A percentile compares a stretch with the other conserved stretches of the same genome.
Conservation (phyloP, 2,113 vertebrate genomes). For the Gobio gobio region DNA sequence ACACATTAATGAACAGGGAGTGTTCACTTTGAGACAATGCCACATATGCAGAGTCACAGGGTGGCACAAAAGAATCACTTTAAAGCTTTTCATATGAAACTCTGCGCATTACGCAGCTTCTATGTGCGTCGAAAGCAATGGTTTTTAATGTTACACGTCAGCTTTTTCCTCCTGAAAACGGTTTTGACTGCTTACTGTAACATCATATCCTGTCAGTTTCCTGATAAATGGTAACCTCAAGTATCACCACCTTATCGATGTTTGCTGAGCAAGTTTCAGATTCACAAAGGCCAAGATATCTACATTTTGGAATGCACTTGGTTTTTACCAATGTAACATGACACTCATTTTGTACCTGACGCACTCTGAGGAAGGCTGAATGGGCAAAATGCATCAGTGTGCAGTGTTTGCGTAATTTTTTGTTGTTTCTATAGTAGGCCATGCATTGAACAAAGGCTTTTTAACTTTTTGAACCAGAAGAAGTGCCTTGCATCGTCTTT, state of each 20-base stretch:
- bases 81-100: not conserved
- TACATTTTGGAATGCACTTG: not conserved
- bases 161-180: not conserved
- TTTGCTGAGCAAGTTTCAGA: not conserved
- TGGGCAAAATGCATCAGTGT: too few species aligned
- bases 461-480: too few species aligned
- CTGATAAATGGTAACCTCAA: not conserved
- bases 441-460: too few species aligned
- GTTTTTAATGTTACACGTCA: not conserved
- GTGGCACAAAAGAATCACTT: not conserved
- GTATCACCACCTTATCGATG: not conserved
- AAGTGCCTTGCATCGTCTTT: too few species aligned
- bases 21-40: not conserved
- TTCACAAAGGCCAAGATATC: not conserved
- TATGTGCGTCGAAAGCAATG: not conserved
- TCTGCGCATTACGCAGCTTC: not conserved
- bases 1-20: not conserved
- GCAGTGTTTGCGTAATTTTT: too few species aligned
- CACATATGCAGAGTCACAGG: not conserved
- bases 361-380: too few species aligned
- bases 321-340: not conserved
- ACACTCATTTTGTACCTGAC: too few species aligned
- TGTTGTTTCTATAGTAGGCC: too few species aligned
- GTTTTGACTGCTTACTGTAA: not conserved
- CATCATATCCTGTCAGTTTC: conserved; percentile 37